Conservation (phyloP, 2,888 invertebrate species). For the Osedax frankpressi region DNA sequence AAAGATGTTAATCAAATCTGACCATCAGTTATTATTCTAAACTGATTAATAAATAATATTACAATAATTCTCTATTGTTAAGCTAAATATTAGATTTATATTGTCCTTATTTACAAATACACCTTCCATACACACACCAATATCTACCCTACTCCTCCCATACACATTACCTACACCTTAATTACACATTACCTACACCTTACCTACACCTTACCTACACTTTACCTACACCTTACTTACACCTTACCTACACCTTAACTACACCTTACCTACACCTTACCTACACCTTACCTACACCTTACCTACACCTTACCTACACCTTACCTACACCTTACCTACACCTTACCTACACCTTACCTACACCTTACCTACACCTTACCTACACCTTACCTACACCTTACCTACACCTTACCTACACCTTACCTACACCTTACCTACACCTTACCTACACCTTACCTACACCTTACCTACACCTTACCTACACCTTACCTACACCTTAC, state of each 20-base stretch:
- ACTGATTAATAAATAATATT: no score
- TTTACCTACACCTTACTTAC: neutral
- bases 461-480: no score
- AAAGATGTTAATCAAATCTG: no score
- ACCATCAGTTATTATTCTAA: no score
- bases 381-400: neutral
- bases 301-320: neutral
- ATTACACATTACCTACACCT: neutral
- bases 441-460: neutral
- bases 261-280: neutral
- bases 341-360: neutral
- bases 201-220: neutral
- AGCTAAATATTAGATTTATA: no score
- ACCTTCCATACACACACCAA: neutral
- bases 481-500: neutral
- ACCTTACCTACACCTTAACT: neutral
- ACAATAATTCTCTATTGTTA: no score
- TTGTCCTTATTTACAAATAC: no score
- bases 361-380: neutral
- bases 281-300: neutral
- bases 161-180: neutral
- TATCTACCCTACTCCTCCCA: neutral
- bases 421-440: neutral
- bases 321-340: neutral
- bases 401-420: neutral